phyloP scores from a whole-genome alignment of 1,140 invertebrate genomes.

The Polypedilum vanderplanki region DNA sequence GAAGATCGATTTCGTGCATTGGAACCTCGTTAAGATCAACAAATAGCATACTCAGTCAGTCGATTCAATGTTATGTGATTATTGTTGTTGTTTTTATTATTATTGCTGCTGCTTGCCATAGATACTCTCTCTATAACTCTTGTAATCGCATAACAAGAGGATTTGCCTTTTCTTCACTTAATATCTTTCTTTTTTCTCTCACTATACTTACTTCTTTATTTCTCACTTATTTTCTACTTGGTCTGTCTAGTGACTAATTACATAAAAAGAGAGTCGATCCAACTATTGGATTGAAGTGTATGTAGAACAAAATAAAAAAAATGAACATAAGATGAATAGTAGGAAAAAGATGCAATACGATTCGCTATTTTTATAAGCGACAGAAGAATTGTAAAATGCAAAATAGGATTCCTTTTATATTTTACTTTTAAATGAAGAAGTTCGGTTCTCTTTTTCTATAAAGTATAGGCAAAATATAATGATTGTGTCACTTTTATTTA shows the following conservation, averaged over 20 bases:
- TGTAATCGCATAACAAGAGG: constrained; percentile 11
- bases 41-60: background rate
- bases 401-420: constrained; percentile 14
- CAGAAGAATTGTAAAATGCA: constrained; percentile 5
- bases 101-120: background rate
- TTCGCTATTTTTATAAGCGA: constrained; percentile 2
- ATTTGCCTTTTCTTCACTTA: background rate
- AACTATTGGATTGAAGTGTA: background rate
- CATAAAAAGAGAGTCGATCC: background rate
- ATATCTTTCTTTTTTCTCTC: background rate
- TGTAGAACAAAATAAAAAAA: background rate
- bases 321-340: background rate
- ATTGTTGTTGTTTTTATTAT: background rate
- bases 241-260: background rate
- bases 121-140: constrained; percentile 3
- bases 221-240: no score
- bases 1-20: background rate
- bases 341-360: background rate
- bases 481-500: background rate
- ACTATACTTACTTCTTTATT: background rate
- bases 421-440: background rate
- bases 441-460: background rate
- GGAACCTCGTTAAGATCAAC: constrained; percentile 11
- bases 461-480: background rate
- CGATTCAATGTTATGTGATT: constrained; percentile 13